These are phyloP conservation scores for Sipha flava DNA, from an alignment of 1,140 invertebrate genomes.

Conservation along the genomic window DNA sequence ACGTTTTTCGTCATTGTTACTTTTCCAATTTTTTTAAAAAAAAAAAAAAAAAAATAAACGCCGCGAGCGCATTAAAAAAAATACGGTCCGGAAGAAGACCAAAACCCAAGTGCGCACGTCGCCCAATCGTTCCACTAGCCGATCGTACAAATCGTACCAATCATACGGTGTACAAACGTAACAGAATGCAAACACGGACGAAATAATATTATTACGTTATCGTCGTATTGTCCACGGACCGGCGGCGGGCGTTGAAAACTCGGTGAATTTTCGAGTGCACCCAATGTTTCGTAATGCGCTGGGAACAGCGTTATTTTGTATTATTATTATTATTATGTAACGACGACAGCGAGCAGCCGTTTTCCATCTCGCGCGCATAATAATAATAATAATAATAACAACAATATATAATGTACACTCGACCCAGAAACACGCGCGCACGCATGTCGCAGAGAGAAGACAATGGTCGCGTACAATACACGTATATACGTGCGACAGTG, in stretches of 20 bases:
- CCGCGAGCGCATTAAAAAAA: too few relatives aligned
- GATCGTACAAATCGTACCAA: too few relatives aligned
- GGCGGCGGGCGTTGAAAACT: neutral
- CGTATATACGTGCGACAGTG: neutral
- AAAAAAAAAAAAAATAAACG: too few relatives aligned
- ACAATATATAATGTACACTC: neutral
- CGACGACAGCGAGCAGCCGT: neutral
- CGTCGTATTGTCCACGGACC: neutral
- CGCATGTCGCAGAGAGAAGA: neutral
- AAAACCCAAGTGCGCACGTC: too few relatives aligned
- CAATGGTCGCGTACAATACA: neutral
- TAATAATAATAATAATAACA: neutral
- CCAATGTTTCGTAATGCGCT: neutral
- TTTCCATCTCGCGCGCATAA: conserved; percentile 8
- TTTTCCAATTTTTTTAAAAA: too few relatives aligned
- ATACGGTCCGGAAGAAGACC: too few relatives aligned
- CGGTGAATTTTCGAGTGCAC: neutral
- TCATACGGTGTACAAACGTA: neutral
- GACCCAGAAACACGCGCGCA: conserved; percentile 5
- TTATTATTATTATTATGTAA: neutral
- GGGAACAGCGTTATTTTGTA: neutral
- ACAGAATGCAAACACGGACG: neutral
- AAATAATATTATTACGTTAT: neutral
- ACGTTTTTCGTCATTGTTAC: too few relatives aligned
- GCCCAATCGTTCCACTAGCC: too few relatives aligned